Conservation (phyloP, 2,113 vertebrate species). For the Solea solea region DNA sequence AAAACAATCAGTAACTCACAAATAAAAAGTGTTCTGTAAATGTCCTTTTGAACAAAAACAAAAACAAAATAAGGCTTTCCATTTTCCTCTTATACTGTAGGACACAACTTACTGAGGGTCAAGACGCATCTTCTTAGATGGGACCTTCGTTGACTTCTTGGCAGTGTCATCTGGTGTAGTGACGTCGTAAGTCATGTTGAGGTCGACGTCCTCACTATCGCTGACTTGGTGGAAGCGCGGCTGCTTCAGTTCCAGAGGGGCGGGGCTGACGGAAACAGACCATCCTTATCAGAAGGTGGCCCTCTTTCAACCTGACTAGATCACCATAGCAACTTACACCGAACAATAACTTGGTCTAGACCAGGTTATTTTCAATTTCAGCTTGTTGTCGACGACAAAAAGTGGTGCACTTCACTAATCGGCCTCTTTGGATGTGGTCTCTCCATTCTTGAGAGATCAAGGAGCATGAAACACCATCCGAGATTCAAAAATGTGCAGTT, state of each 20-base stretch:
- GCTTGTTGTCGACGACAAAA: too few relatives aligned
- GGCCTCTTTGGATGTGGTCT: too few relatives aligned
- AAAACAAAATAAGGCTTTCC: too few relatives aligned
- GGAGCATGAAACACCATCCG: too few relatives aligned
- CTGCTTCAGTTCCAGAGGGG: constrained; percentile 85
- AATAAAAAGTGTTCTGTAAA: neutral
- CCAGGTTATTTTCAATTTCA: too few relatives aligned
- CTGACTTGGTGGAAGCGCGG: constrained; percentile 81
- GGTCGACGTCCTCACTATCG: constrained; percentile 84
- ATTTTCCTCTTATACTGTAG: too few relatives aligned
- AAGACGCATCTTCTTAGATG: constrained; percentile 85
- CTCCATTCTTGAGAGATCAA: too few relatives aligned
- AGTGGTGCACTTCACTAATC: too few relatives aligned
- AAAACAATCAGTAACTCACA: neutral
- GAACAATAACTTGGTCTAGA: neutral
- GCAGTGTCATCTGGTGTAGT: constrained; percentile 83
- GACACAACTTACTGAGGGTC: constrained; percentile 84
- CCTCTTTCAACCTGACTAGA: neutral
- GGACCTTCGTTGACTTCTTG: constrained; percentile 57
- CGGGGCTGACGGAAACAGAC: constrained; percentile 79
- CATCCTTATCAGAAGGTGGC: neutral
- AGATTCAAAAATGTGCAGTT: too few relatives aligned
- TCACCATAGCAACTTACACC: neutral
- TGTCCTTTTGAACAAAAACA: too few relatives aligned
- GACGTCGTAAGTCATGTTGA: constrained; percentile 87